These are phyloP conservation scores for Prorops nasuta DNA, from an alignment of 1,140 invertebrate species.

Conservation along the genomic window DNA sequence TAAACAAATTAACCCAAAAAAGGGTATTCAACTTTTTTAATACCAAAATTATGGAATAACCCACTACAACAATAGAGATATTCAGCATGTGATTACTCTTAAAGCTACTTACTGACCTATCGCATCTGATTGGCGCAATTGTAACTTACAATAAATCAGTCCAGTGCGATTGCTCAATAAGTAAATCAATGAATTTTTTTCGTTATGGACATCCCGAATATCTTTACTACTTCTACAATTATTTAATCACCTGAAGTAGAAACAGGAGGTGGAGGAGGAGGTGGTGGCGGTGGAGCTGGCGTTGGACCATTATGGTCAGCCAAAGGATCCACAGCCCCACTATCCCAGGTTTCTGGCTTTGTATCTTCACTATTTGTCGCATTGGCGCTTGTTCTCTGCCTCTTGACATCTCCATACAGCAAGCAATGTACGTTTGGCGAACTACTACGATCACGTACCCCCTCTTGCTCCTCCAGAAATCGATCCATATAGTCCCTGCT, in stretches of 20 bases:
- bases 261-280: slow-evolving; percentile 25
- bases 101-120: too few species aligned
- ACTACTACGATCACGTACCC: slow-evolving; percentile 54
- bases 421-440: slow-evolving; percentile 64
- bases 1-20: too few species aligned
- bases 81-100: too few species aligned
- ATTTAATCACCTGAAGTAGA: slow-evolving; percentile 1
- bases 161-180: too few species aligned
- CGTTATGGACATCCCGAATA: too few species aligned
- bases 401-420: slow-evolving; percentile 65
- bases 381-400: slow-evolving; percentile 49
- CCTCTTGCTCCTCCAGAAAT: slow-evolving; percentile 71
- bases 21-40: too few species aligned
- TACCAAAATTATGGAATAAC: too few species aligned
- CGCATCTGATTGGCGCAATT: too few species aligned
- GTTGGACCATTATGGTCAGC: slow-evolving; percentile 15
- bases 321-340: slow-evolving; percentile 22
- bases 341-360: slow-evolving; percentile 46
- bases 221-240: too few species aligned
- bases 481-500: slow-evolving; percentile 73
- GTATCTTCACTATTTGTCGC: slow-evolving; percentile 41
- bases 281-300: slow-evolving; percentile 19
- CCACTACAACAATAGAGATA: too few species aligned
- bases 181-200: too few species aligned
- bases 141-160: too few species aligned